A percentile compares a stretch with the other conserved stretches of the same genome.
These are phyloP conservation scores for Eudyptes chrysolophus DNA, from an alignment of 2,113 vertebrate species.

Conservation along the genomic window DNA sequence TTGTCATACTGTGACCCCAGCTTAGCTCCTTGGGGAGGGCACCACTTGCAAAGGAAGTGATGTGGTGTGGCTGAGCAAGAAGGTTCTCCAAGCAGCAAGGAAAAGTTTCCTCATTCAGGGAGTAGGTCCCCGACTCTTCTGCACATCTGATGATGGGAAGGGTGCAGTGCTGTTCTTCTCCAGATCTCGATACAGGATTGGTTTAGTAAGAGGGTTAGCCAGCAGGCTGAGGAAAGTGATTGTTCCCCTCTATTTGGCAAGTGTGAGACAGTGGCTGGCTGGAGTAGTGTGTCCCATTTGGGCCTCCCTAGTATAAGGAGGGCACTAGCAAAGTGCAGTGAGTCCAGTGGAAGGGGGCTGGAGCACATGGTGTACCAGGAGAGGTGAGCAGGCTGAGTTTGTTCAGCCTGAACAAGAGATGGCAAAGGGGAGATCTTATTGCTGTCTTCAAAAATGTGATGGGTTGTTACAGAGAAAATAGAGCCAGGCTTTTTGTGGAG, in stretches of 20 bases:
- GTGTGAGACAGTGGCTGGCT: neutral
- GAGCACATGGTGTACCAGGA: neutral
- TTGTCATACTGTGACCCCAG: neutral
- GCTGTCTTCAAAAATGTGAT: neutral
- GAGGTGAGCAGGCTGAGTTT: neutral
- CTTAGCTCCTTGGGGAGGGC: neutral
- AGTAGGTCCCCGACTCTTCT: neutral
- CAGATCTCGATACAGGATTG: accelerated
- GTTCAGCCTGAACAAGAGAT: neutral
- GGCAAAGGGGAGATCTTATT: neutral
- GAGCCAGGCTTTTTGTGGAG: neutral
- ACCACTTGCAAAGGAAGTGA: neutral
- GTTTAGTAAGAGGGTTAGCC: neutral
- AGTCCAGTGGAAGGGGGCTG: neutral
- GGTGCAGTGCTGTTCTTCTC: neutral
- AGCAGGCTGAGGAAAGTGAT: neutral
- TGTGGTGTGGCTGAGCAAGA: neutral
- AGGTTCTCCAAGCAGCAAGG: neutral
- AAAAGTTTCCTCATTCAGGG: neutral
- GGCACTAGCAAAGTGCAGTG: too few relatives aligned
- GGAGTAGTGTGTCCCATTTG: neutral
- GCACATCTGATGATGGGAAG: neutral
- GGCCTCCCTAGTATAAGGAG: neutral
- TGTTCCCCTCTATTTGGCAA: neutral
- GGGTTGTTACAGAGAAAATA: neutral